Evolutionary conservation across 2,888 invertebrate species (phyloP).

Genomic region (Stenodema calcarata): DNA sequence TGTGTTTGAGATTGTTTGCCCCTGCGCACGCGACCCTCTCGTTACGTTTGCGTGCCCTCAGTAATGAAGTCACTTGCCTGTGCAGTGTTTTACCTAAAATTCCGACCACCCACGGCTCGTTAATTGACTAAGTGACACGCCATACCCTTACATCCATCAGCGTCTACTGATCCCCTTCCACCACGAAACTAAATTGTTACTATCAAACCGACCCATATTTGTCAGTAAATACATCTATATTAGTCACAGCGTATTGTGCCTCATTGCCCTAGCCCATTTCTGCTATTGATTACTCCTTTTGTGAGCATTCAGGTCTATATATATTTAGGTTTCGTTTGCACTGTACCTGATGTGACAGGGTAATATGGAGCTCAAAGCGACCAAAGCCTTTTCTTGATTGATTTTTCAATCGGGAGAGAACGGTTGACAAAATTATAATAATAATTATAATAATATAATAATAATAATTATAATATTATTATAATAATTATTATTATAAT

Average conservation of each 20-base stretch:
- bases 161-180: slow-evolving; percentile 28
- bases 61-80: slow-evolving; percentile 51
- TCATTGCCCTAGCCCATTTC: slow-evolving; percentile 23
- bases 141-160: slow-evolving; percentile 43
- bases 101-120: slow-evolving; percentile 34
- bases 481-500: too few species aligned
- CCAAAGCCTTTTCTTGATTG: not conserved
- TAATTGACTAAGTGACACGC: slow-evolving; percentile 52
- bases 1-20: slow-evolving; percentile 50
- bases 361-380: not conserved
- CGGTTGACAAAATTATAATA: too few species aligned
- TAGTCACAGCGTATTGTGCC: slow-evolving; percentile 34
- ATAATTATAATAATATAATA: too few species aligned
- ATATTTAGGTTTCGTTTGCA: not conserved
- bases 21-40: slow-evolving; percentile 44
- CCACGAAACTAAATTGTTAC: slow-evolving; percentile 12
- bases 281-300: slow-evolving; percentile 23
- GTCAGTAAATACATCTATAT: slow-evolving; percentile 32
- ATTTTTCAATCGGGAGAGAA: slow-evolving; percentile 12
- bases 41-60: slow-evolving; percentile 47
- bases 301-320: slow-evolving; percentile 1
- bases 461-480: too few species aligned
- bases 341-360: not conserved
- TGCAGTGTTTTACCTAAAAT: slow-evolving; percentile 44
- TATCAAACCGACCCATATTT: slow-evolving; percentile 26